phyloP scores from a whole-genome alignment of 2,888 invertebrate species.

The Melitaea athalia region DNA sequence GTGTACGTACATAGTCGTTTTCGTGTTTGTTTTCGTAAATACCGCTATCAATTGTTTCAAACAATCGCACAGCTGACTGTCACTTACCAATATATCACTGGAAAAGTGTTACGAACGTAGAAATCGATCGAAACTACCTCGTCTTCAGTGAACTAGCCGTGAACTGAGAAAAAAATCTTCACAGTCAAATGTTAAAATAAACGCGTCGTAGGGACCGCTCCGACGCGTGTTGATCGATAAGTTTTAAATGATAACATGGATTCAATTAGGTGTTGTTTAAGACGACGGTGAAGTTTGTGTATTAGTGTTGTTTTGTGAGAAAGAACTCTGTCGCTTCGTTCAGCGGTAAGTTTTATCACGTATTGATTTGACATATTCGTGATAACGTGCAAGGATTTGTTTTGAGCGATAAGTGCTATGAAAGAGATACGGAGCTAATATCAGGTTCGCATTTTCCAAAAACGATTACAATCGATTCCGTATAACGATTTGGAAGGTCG shows the following conservation, averaged over 20 bases:
- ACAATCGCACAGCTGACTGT: conserved; percentile 77
- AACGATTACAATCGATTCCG: conserved; percentile 33
- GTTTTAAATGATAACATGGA: conserved; percentile 81
- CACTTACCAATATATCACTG: conserved; percentile 50
- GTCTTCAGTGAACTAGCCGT: conserved; percentile 7
- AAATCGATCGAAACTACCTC: conserved; percentile 6
- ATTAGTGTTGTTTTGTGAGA: conserved; percentile 51
- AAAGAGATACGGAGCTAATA: conserved; percentile 20
- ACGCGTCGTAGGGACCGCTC: conserved; percentile 72
- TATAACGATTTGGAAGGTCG: conserved; percentile 27
- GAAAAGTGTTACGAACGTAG: conserved; percentile 14
- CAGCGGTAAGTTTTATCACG: conserved; percentile 64
- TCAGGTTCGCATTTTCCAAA: conserved; percentile 30
- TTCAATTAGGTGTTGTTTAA: conserved; percentile 73
- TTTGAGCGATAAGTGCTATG: conserved; percentile 48
- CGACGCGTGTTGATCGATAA: conserved; percentile 79
- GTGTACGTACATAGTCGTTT: conserved; percentile 43
- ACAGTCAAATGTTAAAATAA: conserved; percentile 76
- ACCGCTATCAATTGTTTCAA: conserved; percentile 71
- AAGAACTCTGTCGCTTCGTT: conserved; percentile 44
- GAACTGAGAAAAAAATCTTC: conserved; percentile 63
- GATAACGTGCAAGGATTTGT: conserved; percentile 71
- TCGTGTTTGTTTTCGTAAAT: conserved; percentile 53
- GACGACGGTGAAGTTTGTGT: conserved; percentile 66
- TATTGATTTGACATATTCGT: conserved; percentile 55